Percentiles rank a stretch among this genome's conserved stretches.
phyloP scores from a whole-genome alignment of 2,113 vertebrate species.

The Nesogale talazaci region DNA sequence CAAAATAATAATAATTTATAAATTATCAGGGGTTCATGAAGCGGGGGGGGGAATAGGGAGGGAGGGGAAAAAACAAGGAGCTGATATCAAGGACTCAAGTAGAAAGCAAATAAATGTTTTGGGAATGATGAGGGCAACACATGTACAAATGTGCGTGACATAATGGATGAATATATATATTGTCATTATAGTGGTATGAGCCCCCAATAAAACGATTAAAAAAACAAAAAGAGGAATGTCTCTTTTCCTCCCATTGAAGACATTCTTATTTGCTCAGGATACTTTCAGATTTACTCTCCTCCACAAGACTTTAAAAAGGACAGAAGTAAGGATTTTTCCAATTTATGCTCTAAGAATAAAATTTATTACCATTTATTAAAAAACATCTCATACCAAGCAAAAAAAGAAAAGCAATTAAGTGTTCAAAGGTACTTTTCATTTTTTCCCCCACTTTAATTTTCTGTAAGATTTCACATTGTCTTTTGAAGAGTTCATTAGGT shows the following conservation, averaged over 20 bases:
- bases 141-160: no score
- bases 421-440: not conserved
- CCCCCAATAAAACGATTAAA: no score
- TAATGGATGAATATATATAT: no score
- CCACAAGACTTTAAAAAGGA: constrained; percentile 5
- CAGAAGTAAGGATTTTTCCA: not conserved
- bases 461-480: not conserved
- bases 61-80: no score
- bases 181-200: no score
- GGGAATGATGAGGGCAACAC: no score
- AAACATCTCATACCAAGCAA: not conserved
- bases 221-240: constrained; percentile 21
- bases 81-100: no score
- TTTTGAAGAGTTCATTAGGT: not conserved
- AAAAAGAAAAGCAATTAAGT: constrained; percentile 10
- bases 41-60: no score
- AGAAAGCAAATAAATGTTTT: no score
- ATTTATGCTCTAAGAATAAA: not conserved
- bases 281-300: not conserved
- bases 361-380: constrained; percentile 23
- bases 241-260: not conserved
- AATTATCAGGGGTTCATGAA: no score
- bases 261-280: constrained; percentile 5
- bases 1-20: no score
- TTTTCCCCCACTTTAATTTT: not conserved